Percentiles rank a stretch among this genome's conserved stretches.
Evolutionary conservation across 1,140 invertebrate species (phyloP).

Genomic region (Anastrepha obliqua): DNA sequence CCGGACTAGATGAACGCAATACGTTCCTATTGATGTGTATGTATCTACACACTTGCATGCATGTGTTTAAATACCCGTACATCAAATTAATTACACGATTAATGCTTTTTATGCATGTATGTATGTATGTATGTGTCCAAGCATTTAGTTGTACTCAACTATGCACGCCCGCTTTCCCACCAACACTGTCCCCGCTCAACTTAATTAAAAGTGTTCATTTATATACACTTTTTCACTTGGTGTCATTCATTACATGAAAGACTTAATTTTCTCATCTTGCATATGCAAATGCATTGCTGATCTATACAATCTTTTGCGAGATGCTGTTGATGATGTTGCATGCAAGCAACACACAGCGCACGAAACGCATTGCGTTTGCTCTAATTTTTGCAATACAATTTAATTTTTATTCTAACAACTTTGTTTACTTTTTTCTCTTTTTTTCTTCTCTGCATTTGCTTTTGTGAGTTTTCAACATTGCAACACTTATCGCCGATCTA

Average conservation of each 20-base stretch:
- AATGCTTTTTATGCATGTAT: conserved; percentile 72
- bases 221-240: conserved; percentile 15
- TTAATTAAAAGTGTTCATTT: not conserved
- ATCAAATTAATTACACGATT: conserved; percentile 75
- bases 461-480: not conserved
- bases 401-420: conserved; percentile 12
- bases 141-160: conserved; percentile 5
- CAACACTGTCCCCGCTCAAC: not conserved
- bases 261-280: conserved; percentile 25
- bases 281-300: conserved; percentile 11
- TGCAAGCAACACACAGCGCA: not conserved
- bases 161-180: not conserved
- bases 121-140: conserved; percentile 61
- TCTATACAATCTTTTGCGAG: not conserved
- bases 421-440: not conserved
- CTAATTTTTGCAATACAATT: conserved; percentile 41
- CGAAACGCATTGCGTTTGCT: not conserved
- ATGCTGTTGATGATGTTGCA: conserved; percentile 15
- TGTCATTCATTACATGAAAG: conserved; percentile 50
- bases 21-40: not conserved
- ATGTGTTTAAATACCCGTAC: conserved; percentile 62
- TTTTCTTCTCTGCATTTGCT: not conserved
- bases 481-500: conserved; percentile 27
- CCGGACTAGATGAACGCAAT: too few relatives aligned
- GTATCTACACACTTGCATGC: not conserved